Evolutionary conservation across 2,797 vertebrate genomes (phyloP).

Genomic region (Onychomys leucogaster): DNA sequence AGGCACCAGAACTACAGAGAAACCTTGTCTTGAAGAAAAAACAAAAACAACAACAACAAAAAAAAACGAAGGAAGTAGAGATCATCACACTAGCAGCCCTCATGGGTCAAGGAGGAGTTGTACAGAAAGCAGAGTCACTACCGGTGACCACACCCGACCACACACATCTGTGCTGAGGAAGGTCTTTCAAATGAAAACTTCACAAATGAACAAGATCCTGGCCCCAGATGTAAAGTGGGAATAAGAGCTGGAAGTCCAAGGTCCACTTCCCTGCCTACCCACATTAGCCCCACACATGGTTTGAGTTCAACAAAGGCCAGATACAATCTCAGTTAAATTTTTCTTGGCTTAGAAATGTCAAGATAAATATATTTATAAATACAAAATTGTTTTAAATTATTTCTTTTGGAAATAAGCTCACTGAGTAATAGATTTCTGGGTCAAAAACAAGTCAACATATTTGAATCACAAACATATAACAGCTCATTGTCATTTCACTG

Average conservation of each 20-base stretch:
- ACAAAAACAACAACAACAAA: no score
- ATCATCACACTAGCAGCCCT: background rate
- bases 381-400: constrained; percentile 22
- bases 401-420: constrained; percentile 56
- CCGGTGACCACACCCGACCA: background rate
- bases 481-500: constrained; percentile 48
- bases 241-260: background rate
- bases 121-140: background rate
- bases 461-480: constrained; percentile 24
- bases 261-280: background rate
- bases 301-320: constrained; percentile 13
- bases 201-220: background rate
- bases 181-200: background rate
- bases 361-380: background rate
- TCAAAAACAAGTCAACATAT: constrained; percentile 53
- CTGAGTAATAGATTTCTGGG: background rate
- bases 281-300: background rate
- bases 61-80: no score
- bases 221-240: background rate
- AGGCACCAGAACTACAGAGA: no score
- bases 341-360: constrained; percentile 16
- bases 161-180: background rate
- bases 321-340: background rate
- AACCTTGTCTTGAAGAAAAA: no score
- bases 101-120: background rate